These are phyloP conservation scores for Dusona sp. DNA, from an alignment of 2,888 invertebrate genomes.

Conservation along the genomic window DNA sequence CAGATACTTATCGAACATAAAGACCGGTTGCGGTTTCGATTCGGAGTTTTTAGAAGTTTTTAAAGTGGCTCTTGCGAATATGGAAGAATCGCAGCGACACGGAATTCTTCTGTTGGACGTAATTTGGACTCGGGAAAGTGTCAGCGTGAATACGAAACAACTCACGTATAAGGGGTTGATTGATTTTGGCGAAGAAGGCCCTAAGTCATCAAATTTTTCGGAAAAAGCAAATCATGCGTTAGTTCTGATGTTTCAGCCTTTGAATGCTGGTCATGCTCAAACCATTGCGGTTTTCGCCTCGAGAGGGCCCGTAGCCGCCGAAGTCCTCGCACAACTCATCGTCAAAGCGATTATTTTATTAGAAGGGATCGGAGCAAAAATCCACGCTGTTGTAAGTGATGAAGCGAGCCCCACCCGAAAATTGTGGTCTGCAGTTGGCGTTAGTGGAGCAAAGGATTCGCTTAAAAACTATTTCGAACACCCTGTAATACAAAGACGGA, in stretches of 20 bases:
- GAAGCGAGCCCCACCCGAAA: conserved; percentile 68
- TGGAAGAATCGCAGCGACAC: conserved; percentile 55
- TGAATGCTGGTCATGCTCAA: conserved; percentile 61
- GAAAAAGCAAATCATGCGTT: conserved; percentile 65
- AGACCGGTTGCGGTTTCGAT: conserved; percentile 64
- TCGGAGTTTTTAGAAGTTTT: conserved; percentile 52
- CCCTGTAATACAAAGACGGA: conserved; percentile 29
- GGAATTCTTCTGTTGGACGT: conserved; percentile 61
- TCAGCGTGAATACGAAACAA: conserved; percentile 46
- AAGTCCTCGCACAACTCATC: conserved; percentile 54
- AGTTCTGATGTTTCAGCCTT: conserved; percentile 69
- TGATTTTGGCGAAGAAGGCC: conserved; percentile 54
- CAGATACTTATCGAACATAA: conserved; percentile 25
- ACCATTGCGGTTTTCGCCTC: conserved; percentile 68
- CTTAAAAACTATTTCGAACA: conserved; percentile 49
- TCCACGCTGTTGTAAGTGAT: conserved; percentile 68
- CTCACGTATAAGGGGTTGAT: conserved; percentile 52
- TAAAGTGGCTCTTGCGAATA: conserved; percentile 43
- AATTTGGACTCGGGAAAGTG: conserved; percentile 61
- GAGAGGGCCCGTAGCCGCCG: not conserved
- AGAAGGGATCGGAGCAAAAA: conserved; percentile 64
- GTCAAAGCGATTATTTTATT: conserved; percentile 67
- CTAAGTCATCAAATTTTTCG: conserved; percentile 20
- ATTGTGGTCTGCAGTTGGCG: conserved; percentile 65
- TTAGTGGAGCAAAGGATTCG: conserved; percentile 53